Evolutionary conservation across 2,888 invertebrate genomes (phyloP).

Genomic region (Dioctria rufipes): DNA sequence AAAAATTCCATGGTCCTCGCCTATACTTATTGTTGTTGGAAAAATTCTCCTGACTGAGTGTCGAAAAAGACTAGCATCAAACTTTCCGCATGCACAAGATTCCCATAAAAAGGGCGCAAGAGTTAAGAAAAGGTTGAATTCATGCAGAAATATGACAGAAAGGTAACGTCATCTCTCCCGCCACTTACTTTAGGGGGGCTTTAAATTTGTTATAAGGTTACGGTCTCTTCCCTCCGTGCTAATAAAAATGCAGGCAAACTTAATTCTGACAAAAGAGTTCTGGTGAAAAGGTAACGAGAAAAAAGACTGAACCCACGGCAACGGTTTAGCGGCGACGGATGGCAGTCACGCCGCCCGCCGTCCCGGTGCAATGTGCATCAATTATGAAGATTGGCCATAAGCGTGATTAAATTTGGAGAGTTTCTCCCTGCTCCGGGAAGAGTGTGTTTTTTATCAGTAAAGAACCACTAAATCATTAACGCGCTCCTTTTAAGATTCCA

Average conservation of each 20-base stretch:
- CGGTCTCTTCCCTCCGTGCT: background rate
- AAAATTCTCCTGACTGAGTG: too few relatives aligned
- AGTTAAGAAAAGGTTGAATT: too few relatives aligned
- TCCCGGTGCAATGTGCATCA: slow-evolving; percentile 6
- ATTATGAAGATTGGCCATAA: slow-evolving; percentile 10
- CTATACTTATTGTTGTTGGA: too few relatives aligned
- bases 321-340: background rate
- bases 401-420: slow-evolving; percentile 1
- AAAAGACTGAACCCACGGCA: background rate
- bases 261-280: background rate
- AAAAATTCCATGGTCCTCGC: too few relatives aligned
- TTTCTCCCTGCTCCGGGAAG: background rate
- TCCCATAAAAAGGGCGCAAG: too few relatives aligned
- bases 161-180: too few relatives aligned
- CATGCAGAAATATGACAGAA: too few relatives aligned
- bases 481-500: slow-evolving; percentile 9
- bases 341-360: background rate
- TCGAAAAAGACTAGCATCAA: too few relatives aligned
- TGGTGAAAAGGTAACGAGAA: background rate
- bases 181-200: background rate
- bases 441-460: background rate
- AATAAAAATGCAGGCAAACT: background rate
- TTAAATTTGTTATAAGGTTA: slow-evolving; percentile 4
- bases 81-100: too few relatives aligned
- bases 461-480: slow-evolving; percentile 31